Evolutionary conservation across 2,113 vertebrate genomes (phyloP).

Genomic region (Oncorhynchus kisutch): DNA sequence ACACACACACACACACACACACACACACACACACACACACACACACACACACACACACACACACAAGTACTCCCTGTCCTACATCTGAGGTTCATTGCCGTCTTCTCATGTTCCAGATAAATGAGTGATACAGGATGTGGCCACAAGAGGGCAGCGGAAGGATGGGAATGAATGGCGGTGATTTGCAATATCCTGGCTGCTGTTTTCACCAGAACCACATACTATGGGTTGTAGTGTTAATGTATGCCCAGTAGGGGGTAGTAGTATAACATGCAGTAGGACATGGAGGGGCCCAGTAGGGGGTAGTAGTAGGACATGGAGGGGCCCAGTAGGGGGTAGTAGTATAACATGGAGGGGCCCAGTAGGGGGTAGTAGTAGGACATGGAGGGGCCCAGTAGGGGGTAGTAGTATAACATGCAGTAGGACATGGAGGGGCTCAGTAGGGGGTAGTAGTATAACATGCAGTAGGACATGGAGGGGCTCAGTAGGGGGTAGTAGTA

Average conservation of each 20-base stretch:
- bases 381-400: too few species aligned
- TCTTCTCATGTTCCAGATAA: neutral
- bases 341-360: too few species aligned
- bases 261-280: neutral
- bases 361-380: too few species aligned
- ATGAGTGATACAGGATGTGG: neutral
- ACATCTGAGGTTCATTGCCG: neutral
- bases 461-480: too few species aligned
- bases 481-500: too few species aligned
- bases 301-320: constrained; percentile 6
- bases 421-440: too few species aligned
- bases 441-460: too few species aligned
- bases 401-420: too few species aligned
- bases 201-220: neutral
- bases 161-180: neutral
- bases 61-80: neutral
- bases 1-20: neutral
- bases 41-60: too few species aligned
- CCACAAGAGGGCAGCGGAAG: constrained; percentile 61
- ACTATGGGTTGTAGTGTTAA: neutral
- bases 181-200: neutral
- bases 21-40: too few species aligned
- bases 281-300: neutral
- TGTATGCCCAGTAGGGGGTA: constrained; percentile 33
- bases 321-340: too few species aligned